Conservation (phyloP, 1,140 invertebrate genomes). For the Elysia chlorotica region DNA sequence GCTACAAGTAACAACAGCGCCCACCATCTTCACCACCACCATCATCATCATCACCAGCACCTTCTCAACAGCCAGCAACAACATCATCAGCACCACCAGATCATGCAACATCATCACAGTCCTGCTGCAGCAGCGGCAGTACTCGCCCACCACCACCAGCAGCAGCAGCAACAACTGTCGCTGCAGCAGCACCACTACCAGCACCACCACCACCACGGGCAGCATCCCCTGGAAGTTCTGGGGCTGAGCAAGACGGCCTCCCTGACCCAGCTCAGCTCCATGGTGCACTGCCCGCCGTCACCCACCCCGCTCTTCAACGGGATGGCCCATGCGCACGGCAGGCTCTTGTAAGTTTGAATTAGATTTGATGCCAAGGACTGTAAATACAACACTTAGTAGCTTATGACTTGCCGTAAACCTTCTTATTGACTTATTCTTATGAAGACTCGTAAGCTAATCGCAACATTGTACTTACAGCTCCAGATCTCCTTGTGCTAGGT, state of each 20-base stretch:
- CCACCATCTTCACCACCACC: not conserved
- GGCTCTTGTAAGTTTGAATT: constrained; percentile 24
- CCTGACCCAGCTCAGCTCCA: constrained; percentile 3
- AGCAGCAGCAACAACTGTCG: not conserved
- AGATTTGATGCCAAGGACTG: no score
- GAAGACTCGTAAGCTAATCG: no score
- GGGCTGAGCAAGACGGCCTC: constrained; percentile 42
- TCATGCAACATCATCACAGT: no score
- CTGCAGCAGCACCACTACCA: not conserved
- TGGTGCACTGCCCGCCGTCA: not conserved
- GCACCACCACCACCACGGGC: constrained; percentile 1
- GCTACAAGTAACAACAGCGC: no score
- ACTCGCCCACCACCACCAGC: not conserved
- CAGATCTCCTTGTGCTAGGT: no score
- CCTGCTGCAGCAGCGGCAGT: no score
- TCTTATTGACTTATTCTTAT: no score
- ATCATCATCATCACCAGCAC: not conserved
- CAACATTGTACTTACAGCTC: no score
- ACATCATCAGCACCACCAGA: not conserved
- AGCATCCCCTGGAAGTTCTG: constrained; percentile 41
- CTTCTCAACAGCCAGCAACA: no score
- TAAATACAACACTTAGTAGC: no score
- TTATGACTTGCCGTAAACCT: no score
- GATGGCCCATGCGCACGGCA: not conserved
- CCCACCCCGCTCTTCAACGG: constrained; percentile 17